Conservation (phyloP, 1,140 invertebrate genomes). For the Papilio helenus region DNA sequence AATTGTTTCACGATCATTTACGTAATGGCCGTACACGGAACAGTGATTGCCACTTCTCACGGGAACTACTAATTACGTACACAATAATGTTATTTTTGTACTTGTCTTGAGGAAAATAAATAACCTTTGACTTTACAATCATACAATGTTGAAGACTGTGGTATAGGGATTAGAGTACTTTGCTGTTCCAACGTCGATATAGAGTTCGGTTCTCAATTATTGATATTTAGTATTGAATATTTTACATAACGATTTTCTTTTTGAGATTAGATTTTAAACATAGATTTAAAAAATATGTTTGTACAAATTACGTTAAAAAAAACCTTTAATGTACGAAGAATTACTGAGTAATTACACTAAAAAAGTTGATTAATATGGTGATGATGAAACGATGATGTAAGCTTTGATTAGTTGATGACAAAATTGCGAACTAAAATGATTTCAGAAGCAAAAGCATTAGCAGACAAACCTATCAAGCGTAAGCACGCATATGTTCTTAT, state of each 20-base stretch:
- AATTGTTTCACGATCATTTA: background rate
- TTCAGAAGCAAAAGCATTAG: slow-evolving; percentile 7
- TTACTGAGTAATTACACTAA: background rate
- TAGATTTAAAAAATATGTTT: no score
- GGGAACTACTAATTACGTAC: slow-evolving; percentile 2
- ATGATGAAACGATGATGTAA: background rate
- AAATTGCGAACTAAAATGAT: background rate
- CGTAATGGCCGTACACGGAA: background rate
- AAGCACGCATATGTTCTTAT: slow-evolving; percentile 63
- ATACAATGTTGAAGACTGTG: background rate
- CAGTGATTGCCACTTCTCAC: slow-evolving; percentile 10
- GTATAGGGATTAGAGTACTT: background rate
- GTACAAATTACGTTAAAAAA: no score
- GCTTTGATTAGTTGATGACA: no score
- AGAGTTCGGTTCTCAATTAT: background rate
- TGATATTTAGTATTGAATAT: no score
- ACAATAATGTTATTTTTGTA: background rate
- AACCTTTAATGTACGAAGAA: no score
- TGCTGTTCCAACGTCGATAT: background rate
- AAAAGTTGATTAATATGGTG: no score
- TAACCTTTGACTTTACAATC: slow-evolving; percentile 1
- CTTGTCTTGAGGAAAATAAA: slow-evolving; percentile 8
- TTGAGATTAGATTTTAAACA: no score
- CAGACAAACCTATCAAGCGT: slow-evolving; percentile 69
- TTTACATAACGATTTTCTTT: no score